Base-by-base conservation (phyloP, 2,113 vertebrate genomes). In the Mustela lutreola region DNA sequence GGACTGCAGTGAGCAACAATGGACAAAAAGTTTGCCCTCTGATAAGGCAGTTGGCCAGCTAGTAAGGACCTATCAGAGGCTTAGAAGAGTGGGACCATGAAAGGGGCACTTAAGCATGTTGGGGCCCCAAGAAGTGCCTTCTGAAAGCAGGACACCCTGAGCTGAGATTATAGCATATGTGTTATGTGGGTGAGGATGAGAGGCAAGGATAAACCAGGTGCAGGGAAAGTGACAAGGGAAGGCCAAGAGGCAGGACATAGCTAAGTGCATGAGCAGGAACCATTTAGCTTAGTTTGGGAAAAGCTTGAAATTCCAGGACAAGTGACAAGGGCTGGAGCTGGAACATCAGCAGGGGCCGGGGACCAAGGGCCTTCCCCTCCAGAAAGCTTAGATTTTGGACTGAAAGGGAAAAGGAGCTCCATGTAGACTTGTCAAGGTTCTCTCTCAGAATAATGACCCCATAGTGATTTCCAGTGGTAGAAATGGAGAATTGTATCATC, bases 251-350 rank as follows among this genome's bases (percentile, higher is more conserved):
- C 16, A 36, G 71, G 24, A 14, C 31, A 15, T 0, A 21, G 39
- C 9, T n/a, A 15, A 7, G 21, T 2, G 11, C 18, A 8, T 7
- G 7, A 65, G 7, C 63, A 87, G 24, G 26, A 1, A 14, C 5
- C 14, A 0, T 1, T n/a, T 16, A 8, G 28, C 28, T 45, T 0
- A 6, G 2, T 1, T 1, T 2, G 10, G 18, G 18, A 53, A 45
- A 28, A 62, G 2, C 6, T 0, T 2, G 16, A 9, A 62, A 28
- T 39, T 84, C 56, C 33, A 8, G 0, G 21, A 60, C 16, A 31
- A 11, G 26, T 6, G 45, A 16, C 31, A 5, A 7, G 21, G 11
- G 16, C 22, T 1, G 31, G 39, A 63, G 50, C 12, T 26, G 9
- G 2, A 11, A 4, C 4, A 7, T n/a, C 62, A 18, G 22, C 15